A percentile compares a stretch with the other conserved stretches of the same genome.
Evolutionary conservation across 2,888 invertebrate species (phyloP).

Genomic region (Agapostemon virescens): DNA sequence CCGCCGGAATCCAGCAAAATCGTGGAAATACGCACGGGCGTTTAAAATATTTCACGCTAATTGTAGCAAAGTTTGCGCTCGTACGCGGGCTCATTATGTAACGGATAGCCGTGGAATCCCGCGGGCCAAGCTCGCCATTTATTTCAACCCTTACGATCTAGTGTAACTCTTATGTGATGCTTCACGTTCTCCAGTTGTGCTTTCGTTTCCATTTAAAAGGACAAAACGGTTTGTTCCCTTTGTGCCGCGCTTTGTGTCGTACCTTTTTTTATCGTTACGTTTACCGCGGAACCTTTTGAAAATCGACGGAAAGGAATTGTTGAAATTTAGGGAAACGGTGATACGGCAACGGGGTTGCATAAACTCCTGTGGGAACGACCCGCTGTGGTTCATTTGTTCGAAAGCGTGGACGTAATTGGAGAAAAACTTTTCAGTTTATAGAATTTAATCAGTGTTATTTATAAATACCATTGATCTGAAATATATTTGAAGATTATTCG

Average conservation of each 20-base stretch:
- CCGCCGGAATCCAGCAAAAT: conserved; percentile 4
- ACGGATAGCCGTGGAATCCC: conserved; percentile 13
- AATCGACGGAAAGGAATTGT: background rate
- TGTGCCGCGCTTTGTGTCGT: background rate
- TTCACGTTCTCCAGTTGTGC: background rate
- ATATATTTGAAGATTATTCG: no score
- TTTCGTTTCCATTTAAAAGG: background rate
- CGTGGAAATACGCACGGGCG: conserved; percentile 15
- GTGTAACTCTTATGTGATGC: conserved; percentile 5
- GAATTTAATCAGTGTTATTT: background rate
- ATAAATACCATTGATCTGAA: no score
- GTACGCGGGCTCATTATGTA: conserved; percentile 23
- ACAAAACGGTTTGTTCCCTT: conserved; percentile 1
- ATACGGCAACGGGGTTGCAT: background rate
- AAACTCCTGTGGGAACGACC: background rate
- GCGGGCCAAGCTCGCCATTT: background rate
- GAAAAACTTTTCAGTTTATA: background rate
- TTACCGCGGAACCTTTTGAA: background rate
- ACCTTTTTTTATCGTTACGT: background rate
- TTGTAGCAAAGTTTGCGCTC: conserved; percentile 37
- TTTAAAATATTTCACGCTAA: conserved; percentile 51
- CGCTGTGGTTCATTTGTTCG: background rate
- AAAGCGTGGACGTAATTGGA: background rate
- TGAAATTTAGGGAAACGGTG: background rate
- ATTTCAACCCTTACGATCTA: conserved; percentile 6